These are phyloP conservation scores for Girardia tigrina DNA, from an alignment of 2,888 invertebrate species.

Conservation along the genomic window DNA sequence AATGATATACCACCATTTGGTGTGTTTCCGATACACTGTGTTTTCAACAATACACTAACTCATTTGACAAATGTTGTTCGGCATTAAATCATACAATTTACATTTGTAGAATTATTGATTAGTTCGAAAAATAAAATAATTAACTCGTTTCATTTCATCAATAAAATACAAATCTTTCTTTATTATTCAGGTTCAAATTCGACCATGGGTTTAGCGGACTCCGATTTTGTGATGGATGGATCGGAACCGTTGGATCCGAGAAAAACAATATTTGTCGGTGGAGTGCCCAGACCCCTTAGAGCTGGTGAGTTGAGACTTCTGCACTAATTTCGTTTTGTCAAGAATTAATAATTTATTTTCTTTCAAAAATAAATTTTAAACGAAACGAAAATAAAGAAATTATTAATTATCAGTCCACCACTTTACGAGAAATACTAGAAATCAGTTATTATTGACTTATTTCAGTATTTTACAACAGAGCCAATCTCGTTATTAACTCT, in stretches of 20 bases:
- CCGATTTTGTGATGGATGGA: conserved; percentile 89
- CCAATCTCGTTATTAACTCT: no score
- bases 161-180: neutral
- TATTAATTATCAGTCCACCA: no score
- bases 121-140: neutral
- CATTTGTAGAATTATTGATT: no score
- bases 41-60: neutral
- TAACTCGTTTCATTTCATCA: neutral
- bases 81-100: no score
- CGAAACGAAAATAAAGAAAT: no score
- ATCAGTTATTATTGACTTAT: no score
- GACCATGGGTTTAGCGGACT: conserved; percentile 92
- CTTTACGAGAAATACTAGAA: no score
- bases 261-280: conserved; percentile 96
- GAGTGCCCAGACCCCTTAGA: conserved; percentile 81
- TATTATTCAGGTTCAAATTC: conserved; percentile 67
- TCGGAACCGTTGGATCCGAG: conserved; percentile 90
- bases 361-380: no score
- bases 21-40: conserved; percentile 23
- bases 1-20: neutral
- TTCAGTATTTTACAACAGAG: no score
- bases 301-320: conserved; percentile 60
- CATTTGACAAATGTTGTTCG: no score
- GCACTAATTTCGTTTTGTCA: no score
- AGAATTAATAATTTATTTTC: no score